Base-by-base conservation (phyloP, 2,888 invertebrate species). In the Hemicrepidius hirtus region DNA sequence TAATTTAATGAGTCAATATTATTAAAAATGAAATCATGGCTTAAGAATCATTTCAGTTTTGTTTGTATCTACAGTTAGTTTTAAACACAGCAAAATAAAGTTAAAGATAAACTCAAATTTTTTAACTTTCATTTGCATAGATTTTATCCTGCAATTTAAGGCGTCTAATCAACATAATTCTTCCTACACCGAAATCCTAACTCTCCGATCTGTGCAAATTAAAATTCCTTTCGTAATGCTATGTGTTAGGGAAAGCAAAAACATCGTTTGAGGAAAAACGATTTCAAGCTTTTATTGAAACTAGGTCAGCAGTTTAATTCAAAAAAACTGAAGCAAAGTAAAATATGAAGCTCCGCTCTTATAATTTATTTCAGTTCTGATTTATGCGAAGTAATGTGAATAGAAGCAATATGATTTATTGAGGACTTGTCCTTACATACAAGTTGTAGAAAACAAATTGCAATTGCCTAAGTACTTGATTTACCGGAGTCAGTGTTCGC, bases 281-380 rank as follows among this genome's bases (percentile, higher is more conserved):
- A 55, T 40, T 59, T n/a, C 3, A 37, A 40, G 55, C 53, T 66
- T 55, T 53, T 57, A 18, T 44, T 13, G 24, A 67, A 57, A 57
- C 59, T 46, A 35, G 57, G 59, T 55, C 67, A 68, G 37, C 18
- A 60, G 16, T 68, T 60, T 68, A 68, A 68, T 68, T 68, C 20
- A 16, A 13, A 40, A 49, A 60, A 59, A 49, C 32, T 49, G 32
- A 21, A 46, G 46, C 20, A 37, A 21, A 37, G 49, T 49, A 68
- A 59, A 59, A 60, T 68, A 60, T 46, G 49, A 40, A 67, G 5
- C 40, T 24, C 16, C 20, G 44, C 16, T 53, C 28, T 21, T 4
- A 37, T 5, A 55, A 55, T 60, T 60, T 60, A 59, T 68, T 35
- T 68, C 32, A 9, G 20, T 1, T 67, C 41, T 46, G 46, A 28